These are phyloP conservation scores for Cinclus mexicanus DNA, from an alignment of 2,113 vertebrate genomes.

Conservation along the genomic window DNA sequence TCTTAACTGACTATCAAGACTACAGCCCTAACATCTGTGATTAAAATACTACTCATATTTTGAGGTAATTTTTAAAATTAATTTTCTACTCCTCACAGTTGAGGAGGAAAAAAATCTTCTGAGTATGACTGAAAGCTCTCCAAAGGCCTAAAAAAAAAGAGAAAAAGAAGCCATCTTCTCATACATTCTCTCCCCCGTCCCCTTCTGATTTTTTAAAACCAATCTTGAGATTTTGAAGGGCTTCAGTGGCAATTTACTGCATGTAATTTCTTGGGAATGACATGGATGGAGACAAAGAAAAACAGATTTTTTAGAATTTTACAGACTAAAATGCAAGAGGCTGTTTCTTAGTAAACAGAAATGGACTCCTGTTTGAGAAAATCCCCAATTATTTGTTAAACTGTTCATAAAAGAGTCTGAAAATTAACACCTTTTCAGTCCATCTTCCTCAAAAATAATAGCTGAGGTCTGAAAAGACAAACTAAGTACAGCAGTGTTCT, in stretches of 20 bases:
- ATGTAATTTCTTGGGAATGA: neutral
- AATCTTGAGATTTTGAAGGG: conserved; percentile 12
- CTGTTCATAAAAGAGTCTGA: neutral
- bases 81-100: neutral
- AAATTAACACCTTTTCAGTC: conserved; percentile 21
- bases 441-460: conserved; percentile 32
- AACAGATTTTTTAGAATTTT: neutral
- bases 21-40: neutral
- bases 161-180: neutral
- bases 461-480: conserved; percentile 14
- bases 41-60: neutral
- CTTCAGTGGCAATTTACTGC: neutral
- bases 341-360: neutral
- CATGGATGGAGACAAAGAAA: neutral
- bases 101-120: neutral
- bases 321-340: neutral
- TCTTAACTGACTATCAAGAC: neutral
- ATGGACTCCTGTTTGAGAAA: neutral
- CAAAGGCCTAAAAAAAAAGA: neutral
- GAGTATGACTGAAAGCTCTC: neutral
- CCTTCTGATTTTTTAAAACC: neutral
- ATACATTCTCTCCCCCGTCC: accelerated
- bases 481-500: conserved; percentile 60
- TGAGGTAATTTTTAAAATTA: neutral
- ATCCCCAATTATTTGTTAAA: conserved; percentile 26